These are phyloP conservation scores for Gasteruption jaculator DNA, from an alignment of 2,888 invertebrate species.

Conservation along the genomic window DNA sequence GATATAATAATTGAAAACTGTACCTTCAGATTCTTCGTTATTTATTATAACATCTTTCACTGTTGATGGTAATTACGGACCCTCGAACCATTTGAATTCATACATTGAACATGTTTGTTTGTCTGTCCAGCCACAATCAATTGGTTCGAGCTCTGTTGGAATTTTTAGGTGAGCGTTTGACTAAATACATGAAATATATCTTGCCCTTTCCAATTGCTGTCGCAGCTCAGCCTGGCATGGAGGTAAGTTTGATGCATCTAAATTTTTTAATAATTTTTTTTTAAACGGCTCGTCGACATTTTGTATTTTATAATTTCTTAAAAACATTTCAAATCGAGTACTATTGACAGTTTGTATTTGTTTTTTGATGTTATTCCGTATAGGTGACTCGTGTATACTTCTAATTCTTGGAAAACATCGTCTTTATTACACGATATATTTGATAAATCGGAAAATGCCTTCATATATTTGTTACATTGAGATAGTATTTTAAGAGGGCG, in stretches of 20 bases:
- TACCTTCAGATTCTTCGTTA: constrained; percentile 1
- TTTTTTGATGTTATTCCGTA: constrained; percentile 1
- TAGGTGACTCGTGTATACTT: constrained; percentile 6
- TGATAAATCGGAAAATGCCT: constrained; percentile 12
- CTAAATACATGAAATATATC: constrained; percentile 9
- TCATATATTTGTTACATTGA: constrained; percentile 11
- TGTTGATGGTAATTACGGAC: background rate
- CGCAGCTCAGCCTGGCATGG: constrained; percentile 10
- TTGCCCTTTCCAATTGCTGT: constrained; percentile 6
- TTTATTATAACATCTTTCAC: constrained; percentile 1
- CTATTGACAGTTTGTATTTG: constrained; percentile 2
- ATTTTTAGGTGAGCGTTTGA: constrained; percentile 4
- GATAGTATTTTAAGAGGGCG: constrained; percentile 14
- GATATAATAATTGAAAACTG: too few relatives aligned
- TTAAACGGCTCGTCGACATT: constrained; percentile 9
- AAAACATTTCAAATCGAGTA: constrained; percentile 10
- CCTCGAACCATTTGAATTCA: constrained; percentile 1
- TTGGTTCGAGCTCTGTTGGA: constrained; percentile 3
- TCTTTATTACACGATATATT: background rate
- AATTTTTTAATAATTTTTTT: constrained; percentile 7
- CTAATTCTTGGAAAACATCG: constrained; percentile 3
- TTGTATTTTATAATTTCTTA: constrained; percentile 9
- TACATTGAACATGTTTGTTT: background rate
- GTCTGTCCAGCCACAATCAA: constrained; percentile 8
- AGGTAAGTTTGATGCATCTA: constrained; percentile 9